A percentile compares a stretch with the other conserved stretches of the same genome.
phyloP scores from a whole-genome alignment of 2,888 invertebrate species.

The Agrochola lota region DNA sequence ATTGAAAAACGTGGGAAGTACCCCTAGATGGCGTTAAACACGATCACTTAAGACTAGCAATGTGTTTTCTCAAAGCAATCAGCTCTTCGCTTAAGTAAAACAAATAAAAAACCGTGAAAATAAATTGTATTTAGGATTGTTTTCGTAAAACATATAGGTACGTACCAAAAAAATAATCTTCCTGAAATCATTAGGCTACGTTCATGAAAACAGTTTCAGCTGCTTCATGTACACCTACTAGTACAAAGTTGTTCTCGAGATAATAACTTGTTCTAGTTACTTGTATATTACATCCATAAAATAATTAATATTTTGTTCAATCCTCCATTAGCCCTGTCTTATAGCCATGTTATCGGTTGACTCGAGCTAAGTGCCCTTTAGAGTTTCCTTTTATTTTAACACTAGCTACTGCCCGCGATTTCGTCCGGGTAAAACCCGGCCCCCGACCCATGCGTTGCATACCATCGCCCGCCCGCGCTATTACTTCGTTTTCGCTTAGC shows the following conservation, averaged over 20 bases:
- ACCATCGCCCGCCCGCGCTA: no score
- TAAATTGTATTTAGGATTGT: slow-evolving; percentile 18
- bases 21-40: not conserved
- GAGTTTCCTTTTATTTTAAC: not conserved
- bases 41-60: slow-evolving; percentile 23
- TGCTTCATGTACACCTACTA: not conserved
- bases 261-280: slow-evolving; percentile 15
- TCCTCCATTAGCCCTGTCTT: slow-evolving; percentile 13
- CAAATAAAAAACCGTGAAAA: slow-evolving; percentile 29
- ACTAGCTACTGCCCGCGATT: no score
- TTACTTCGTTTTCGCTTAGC: no score
- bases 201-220: slow-evolving; percentile 20
- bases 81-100: slow-evolving; percentile 30
- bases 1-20: slow-evolving; percentile 35
- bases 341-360: slow-evolving; percentile 9
- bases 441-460: no score
- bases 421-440: no score
- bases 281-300: slow-evolving; percentile 17
- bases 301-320: slow-evolving; percentile 15
- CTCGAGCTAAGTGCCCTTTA: slow-evolving; percentile 2
- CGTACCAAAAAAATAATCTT: not conserved
- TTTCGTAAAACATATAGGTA: slow-evolving; percentile 14
- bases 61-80: slow-evolving; percentile 41
- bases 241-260: slow-evolving; percentile 6
- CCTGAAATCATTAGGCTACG: not conserved